These are phyloP conservation scores for Notocelia uddmanniana DNA, from an alignment of 2,888 invertebrate species.

Conservation along the genomic window DNA sequence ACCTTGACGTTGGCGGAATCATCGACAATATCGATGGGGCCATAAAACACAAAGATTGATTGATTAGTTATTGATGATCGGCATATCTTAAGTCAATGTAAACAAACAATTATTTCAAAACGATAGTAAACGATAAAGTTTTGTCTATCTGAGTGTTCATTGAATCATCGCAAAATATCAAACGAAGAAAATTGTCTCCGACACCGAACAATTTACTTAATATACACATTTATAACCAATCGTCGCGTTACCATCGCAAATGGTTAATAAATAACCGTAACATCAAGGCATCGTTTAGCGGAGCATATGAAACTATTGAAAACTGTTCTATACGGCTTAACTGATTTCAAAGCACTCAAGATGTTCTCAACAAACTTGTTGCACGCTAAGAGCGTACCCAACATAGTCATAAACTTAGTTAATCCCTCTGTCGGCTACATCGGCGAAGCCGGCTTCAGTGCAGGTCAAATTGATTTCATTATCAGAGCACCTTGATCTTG, in stretches of 20 bases:
- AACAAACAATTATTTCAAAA: too few relatives aligned
- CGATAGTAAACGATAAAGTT: too few relatives aligned
- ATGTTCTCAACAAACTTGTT: conserved; percentile 82
- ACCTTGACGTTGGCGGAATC: too few relatives aligned
- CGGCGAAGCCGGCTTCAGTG: conserved; percentile 75
- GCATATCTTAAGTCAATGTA: too few relatives aligned
- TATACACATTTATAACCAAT: conserved; percentile 63
- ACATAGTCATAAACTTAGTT: conserved; percentile 84
- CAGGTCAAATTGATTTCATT: conserved; percentile 83
- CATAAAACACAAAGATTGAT: too few relatives aligned
- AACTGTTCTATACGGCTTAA: conserved; percentile 68
- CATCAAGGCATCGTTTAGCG: conserved; percentile 46
- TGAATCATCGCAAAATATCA: conserved; percentile 75
- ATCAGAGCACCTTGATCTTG: conserved; percentile 81
- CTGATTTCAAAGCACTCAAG: conserved; percentile 82
- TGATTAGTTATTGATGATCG: too few relatives aligned
- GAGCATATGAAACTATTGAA: conserved; percentile 63
- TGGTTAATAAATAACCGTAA: background rate
- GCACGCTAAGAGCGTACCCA: conserved; percentile 76
- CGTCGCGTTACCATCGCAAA: conserved; percentile 41
- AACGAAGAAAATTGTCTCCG: too few relatives aligned
- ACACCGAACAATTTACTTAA: conserved; percentile 43
- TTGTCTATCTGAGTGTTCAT: conserved; percentile 67
- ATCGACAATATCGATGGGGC: too few relatives aligned
- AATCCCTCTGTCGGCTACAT: conserved; percentile 76